Base-by-base conservation (phyloP, 2,797 vertebrate genomes). In the Hipposideros larvatus region DNA sequence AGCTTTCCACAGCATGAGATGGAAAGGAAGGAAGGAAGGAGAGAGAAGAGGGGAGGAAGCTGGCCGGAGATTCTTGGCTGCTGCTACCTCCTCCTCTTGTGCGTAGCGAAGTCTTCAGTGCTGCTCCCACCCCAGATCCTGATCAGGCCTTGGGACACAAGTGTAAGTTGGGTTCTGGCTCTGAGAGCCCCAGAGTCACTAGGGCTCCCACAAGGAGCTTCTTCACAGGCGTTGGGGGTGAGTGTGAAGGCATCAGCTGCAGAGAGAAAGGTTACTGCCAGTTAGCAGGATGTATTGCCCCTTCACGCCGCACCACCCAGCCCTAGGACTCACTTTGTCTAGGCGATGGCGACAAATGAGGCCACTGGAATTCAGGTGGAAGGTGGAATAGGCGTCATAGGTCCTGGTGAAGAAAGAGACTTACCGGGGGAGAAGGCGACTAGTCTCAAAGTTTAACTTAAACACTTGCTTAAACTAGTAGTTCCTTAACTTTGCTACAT, bases 351-450 rank as follows among this genome's bases (percentile, higher is more conserved):
- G 98, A 90, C 98, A 98, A 94, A 99, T 99, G 90, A 99, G 99
- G 87, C 99, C 99, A 43, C 98, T 98, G 0, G 98, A 98, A 92
- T 99, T 99, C 71, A 99, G 96, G 98, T 99, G 99, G 97, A 99
- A 99, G 1, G 99, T 99, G 61, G 99, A 99, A 97, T 99, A 99
- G 43, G 99, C 99, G 87, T 99, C 99, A 8, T 98, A 99, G 22
- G 98, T 99, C 98, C 99, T 99, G 78, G 71, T 31, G 48, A 83
- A 68, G 41, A 41, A 48, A 61, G 24, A 71, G n/a, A 65, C 41
- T 84, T 37, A 84, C 7, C 37, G 73, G 93, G 34, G 28, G 18
- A 34, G 24, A 82, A 13, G 41, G 43, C 31, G 37, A 71, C 48
- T 77, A 15, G 34, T 51, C 34, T n/a, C 10, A 83, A 87, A 46